These are phyloP conservation scores for Trachemys scripta DNA, from an alignment of 2,113 vertebrate species.

Conservation along the genomic window DNA sequence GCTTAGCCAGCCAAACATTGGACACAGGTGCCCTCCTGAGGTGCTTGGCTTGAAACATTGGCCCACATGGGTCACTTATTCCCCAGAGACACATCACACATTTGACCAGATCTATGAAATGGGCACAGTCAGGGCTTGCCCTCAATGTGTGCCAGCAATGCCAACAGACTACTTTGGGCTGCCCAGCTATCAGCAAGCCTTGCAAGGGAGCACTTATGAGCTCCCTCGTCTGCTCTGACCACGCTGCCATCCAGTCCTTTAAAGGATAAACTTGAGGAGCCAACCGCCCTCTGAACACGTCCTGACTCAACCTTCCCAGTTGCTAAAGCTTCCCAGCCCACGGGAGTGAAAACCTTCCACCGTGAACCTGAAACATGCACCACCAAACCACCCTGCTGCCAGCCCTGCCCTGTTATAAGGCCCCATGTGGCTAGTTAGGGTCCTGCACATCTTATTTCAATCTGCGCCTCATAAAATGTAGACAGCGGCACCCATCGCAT, in stretches of 20 bases:
- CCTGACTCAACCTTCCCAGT: neutral
- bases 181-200: neutral
- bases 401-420: neutral
- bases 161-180: neutral
- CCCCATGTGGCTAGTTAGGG: neutral
- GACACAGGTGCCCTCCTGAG: neutral
- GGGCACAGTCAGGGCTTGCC: fast-evolving
- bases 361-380: neutral
- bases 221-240: neutral
- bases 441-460: neutral
- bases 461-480: neutral
- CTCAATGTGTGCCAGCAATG: neutral
- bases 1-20: neutral
- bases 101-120: fast-evolving
- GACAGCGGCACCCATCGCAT: neutral
- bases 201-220: neutral
- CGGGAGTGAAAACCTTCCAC: neutral
- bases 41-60: neutral
- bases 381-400: neutral
- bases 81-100: neutral
- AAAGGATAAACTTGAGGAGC: neutral
- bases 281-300: neutral
- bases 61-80: neutral
- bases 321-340: neutral
- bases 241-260: neutral